Base-by-base conservation (phyloP, 2,797 vertebrate species). In the Lates japonicus region DNA sequence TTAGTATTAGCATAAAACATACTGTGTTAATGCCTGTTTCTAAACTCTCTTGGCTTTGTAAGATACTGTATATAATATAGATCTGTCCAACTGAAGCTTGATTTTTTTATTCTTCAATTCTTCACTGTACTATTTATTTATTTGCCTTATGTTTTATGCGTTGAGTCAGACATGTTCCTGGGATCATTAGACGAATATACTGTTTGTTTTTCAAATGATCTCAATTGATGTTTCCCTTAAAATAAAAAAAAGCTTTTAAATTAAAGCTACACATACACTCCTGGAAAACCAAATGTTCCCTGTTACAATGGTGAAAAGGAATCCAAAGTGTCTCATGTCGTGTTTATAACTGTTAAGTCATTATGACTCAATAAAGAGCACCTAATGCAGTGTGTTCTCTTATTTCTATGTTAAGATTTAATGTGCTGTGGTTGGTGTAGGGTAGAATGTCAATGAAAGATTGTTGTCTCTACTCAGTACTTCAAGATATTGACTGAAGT, bases 51-150 rank as follows among this genome's bases (percentile, higher is more conserved):
- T 14, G 46, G 37, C 25, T 39, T 73, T 82, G 55, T 87, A 73
- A 73, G 20, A 78, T 86, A 64, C 22, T 86, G 82, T 87, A 76
- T 41, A 83, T 77, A 74, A 55, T 71, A 78, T 60, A 31, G 52
- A 79, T 87, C 31, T 20, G 31, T 46, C 64, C 10, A 29, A 7
- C 33, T 42, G 29, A 73, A 46, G 52, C 57, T 65, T 80, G 20
- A 54, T 52, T 60, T 81, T 76, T 46, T 12, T 80, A 60, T 55
- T 59, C n/a, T 83, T 29, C 16, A 42, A 70, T 80, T 74, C 69
- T 80, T 74, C 69, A 68, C 60, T 74, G 9, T 19, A 54, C n/a
- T 74, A 54, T 78, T 68, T 84, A 77, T 86, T 74, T 80, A 55
- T 83, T 76, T 67, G 14, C 41, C 13, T 64, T 39, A 19, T 75